A percentile compares a stretch with the other conserved stretches of the same genome.
Conservation (phyloP, 2,797 vertebrate species). For the Cyprinella venusta region DNA sequence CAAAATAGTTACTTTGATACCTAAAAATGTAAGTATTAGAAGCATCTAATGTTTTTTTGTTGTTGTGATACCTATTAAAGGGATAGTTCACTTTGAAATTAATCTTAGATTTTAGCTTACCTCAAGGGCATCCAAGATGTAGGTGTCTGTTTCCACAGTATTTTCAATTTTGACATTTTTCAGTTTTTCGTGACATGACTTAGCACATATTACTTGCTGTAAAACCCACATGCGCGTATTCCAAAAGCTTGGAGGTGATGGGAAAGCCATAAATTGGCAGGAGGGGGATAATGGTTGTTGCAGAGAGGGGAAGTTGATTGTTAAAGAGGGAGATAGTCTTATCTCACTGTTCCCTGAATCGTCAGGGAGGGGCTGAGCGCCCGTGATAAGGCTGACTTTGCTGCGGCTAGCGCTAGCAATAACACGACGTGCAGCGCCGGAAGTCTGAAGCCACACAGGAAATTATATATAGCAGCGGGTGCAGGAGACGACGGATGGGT, state of each 20-base stretch:
- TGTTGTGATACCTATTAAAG: background rate
- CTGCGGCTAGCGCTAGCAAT: constrained; percentile 43
- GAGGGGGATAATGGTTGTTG: constrained; percentile 51
- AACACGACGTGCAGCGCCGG: constrained; percentile 34
- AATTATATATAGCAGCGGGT: constrained; percentile 53
- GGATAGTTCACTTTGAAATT: no score
- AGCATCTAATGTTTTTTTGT: background rate
- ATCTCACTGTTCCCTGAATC: constrained; percentile 62
- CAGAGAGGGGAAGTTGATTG: constrained; percentile 63
- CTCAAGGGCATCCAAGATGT: no score
- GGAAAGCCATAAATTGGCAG: constrained; percentile 57
- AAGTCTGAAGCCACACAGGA: constrained; percentile 57
- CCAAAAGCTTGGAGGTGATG: constrained; percentile 44
- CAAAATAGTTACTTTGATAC: background rate
- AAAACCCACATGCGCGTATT: background rate
- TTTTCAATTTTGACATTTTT: no score
- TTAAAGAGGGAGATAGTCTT: constrained; percentile 60
- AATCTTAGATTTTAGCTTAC: no score
- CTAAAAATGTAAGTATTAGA: no score
- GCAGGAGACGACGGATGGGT: constrained; percentile 14
- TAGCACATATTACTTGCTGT: background rate
- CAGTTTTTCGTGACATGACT: no score
- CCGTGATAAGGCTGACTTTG: constrained; percentile 52
- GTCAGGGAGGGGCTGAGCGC: constrained; percentile 60
- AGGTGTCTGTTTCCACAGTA: no score